Conservation (phyloP, 2,113 vertebrate genomes). For the Toxostoma redivivum region DNA sequence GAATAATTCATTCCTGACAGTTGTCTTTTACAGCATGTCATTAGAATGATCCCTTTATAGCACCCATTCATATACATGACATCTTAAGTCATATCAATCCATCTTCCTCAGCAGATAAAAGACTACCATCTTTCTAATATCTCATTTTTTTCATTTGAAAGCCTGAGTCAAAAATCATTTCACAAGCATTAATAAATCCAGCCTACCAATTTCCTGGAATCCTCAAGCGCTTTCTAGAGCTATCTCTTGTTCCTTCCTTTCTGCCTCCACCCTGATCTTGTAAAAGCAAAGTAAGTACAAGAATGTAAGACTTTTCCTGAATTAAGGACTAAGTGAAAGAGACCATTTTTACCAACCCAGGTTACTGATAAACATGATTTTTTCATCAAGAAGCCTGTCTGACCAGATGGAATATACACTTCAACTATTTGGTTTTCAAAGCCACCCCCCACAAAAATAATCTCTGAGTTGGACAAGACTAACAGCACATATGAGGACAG, state of each 20-base stretch:
- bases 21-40: slow-evolving; percentile 59
- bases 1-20: slow-evolving; percentile 69
- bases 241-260: background rate
- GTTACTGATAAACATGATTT: background rate
- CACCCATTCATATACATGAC: slow-evolving; percentile 67
- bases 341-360: background rate
- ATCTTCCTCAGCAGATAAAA: slow-evolving; percentile 63
- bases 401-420: background rate
- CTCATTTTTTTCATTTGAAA: slow-evolving; percentile 61
- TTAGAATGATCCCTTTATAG: slow-evolving; percentile 67
- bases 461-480: background rate
- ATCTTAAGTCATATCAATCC: slow-evolving; percentile 67
- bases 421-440: background rate
- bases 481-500: background rate
- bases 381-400: background rate
- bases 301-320: background rate
- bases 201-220: slow-evolving; percentile 9
- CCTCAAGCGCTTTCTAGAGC: background rate
- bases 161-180: slow-evolving; percentile 60
- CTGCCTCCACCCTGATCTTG: background rate
- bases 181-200: slow-evolving; percentile 57
- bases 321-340: background rate
- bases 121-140: slow-evolving; percentile 60
- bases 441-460: background rate
- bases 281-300: background rate